These are phyloP conservation scores for Oplegnathus fasciatus DNA, from an alignment of 2,113 vertebrate species.

Conservation along the genomic window DNA sequence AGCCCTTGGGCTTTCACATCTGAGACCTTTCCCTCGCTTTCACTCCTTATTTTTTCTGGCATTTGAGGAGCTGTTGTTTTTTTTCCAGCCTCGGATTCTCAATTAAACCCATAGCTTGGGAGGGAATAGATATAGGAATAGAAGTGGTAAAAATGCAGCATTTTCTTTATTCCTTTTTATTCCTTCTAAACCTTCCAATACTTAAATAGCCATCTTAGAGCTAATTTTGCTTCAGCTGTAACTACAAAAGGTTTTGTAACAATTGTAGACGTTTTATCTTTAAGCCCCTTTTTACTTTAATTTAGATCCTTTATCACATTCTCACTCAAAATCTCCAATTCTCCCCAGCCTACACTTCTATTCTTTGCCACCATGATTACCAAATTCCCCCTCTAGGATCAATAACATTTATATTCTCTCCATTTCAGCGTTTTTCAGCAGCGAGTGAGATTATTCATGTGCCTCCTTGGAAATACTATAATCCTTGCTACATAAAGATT, in stretches of 20 bases:
- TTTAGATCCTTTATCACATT: conserved; percentile 9
- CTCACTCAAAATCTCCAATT: not conserved
- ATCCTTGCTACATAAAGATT: conserved; percentile 50
- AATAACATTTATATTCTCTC: conserved; percentile 33
- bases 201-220: not conserved
- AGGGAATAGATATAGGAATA: not conserved
- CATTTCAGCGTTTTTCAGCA: conserved; percentile 18
- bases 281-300: conserved; percentile 24
- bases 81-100: not conserved
- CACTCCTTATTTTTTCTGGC: conserved; percentile 39
- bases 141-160: not conserved
- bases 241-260: not conserved
- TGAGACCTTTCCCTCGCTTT: conserved; percentile 51
- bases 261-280: conserved; percentile 7
- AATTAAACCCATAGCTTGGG: not conserved
- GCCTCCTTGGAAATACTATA: conserved; percentile 32
- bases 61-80: conserved; percentile 27
- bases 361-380: not conserved
- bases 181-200: not conserved
- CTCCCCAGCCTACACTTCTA: not conserved
- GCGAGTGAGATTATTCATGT: conserved; percentile 28
- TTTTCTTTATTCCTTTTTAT: not conserved
- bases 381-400: conserved; percentile 34
- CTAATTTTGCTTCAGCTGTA: not conserved
- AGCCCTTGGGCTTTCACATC: conserved; percentile 54